These are phyloP conservation scores for Rhyacophila brunnea DNA, from an alignment of 1,140 invertebrate genomes.

Conservation along the genomic window DNA sequence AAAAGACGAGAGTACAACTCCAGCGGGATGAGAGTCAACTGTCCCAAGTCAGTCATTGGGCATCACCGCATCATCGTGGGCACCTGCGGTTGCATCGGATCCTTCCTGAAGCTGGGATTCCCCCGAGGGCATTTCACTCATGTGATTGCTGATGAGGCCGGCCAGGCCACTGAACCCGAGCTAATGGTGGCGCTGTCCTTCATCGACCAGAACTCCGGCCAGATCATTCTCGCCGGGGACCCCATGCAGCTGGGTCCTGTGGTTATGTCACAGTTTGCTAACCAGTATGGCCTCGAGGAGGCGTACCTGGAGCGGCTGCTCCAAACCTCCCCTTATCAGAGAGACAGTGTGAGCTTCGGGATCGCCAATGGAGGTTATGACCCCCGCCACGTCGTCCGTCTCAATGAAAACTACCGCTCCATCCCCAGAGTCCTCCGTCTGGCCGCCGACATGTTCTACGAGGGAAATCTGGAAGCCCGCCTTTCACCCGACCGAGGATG, in stretches of 20 bases:
- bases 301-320: constrained; percentile 74
- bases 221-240: constrained; percentile 86
- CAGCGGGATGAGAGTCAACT: constrained; percentile 52
- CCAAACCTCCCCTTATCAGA: constrained; percentile 62
- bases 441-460: constrained; percentile 82
- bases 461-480: constrained; percentile 63
- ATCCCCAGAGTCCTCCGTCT: constrained; percentile 73
- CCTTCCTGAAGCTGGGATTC: constrained; percentile 66
- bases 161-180: constrained; percentile 88
- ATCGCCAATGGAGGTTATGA: constrained; percentile 61
- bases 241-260: constrained; percentile 88
- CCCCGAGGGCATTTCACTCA: constrained; percentile 80
- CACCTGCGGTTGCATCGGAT: constrained; percentile 75
- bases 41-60: constrained; percentile 59
- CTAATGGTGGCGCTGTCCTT: constrained; percentile 71
- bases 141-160: constrained; percentile 87
- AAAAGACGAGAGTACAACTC: constrained; percentile 42
- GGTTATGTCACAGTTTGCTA: constrained; percentile 64
- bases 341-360: constrained; percentile 53
- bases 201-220: constrained; percentile 54
- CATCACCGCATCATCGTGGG: constrained; percentile 76
- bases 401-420: constrained; percentile 77
- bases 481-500: constrained; percentile 47
- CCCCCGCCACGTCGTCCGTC: constrained; percentile 66
- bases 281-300: constrained; percentile 62